Evolutionary conservation across 2,888 invertebrate species (phyloP), one percentile per base, ranked within the genome.

Genomic region (Ochropleura plecta): DNA sequence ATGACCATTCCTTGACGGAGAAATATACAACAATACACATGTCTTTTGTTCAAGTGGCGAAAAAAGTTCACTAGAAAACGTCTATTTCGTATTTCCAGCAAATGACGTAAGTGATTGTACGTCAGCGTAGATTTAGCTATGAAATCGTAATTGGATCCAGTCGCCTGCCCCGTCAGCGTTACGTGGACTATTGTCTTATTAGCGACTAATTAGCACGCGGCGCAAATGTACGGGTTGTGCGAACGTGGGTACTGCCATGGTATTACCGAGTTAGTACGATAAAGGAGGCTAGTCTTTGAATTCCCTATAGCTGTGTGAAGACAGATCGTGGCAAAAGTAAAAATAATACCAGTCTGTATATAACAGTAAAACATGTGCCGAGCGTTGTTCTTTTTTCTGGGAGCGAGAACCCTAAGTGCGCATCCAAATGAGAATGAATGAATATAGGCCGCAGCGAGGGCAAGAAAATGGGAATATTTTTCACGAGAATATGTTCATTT

Each of bases 111-210:
- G 42, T 67, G 67, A 78, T 49, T 72, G 68, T 83, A 71, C 84
- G 79, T 76, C 79, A 73, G 60, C 64, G 40, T 51, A 48, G 68
- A 70, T 79, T 79, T 76, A 53, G 79, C 73, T 84, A 75, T 84
- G 76, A 79, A 84, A 79, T 75, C 68, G 76, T 84, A 84, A 84
- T 84, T 84, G 64, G 85, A 84, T 82, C 67, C 85, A 84, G 70
- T 82, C 72, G 73, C 64, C 63, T 69, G 76, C 71, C 65, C 55
- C 42, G 73, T 57, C 64, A 78, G 69, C 74, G 55, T 63, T 70
- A 60, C 63, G 55, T 53, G 51, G 67, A 63, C 70, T 72, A 70
- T 81, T 83, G 78, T 83, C 83, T 79, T 68, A 73, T 79, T 78
- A 78, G 53, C 62, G 10, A 53, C 68, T 70, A 76, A 80, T 76